Evolutionary conservation across 2,888 invertebrate genomes (phyloP), one percentile per base, ranked within the genome.

Genomic region (Zele albiditarsus): DNA sequence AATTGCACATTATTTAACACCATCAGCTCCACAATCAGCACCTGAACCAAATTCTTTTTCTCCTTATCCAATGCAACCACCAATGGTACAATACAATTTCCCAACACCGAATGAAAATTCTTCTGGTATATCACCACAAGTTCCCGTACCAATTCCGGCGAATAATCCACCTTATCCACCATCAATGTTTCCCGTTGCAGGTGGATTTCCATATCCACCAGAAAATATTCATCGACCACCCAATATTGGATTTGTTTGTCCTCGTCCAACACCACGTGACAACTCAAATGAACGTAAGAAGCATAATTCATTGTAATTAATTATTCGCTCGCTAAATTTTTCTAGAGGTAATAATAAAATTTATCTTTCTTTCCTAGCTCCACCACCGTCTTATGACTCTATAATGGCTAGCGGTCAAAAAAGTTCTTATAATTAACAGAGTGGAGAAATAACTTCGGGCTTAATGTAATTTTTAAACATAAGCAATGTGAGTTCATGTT

Each of bases 381-480:
- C 79, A 27, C 80, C 79, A 28, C 80, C 80, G 3, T 79, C 80
- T 16, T 80, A 81, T 60, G 79, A 81, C 1, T 67, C 67, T 42
- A 27, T 67, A 20, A 67, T 67, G 42, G 49, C 67, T n/a, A n/a
- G 10, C 14, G 67, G 42, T 27, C 23, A 10, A 27, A 46, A 42
- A 20, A 49, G 16, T 67, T 42, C 23, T 10, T 25, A 65, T 38
- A 33, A n/a, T n/a, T 65, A 0, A n/a, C n/a, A n/a, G 14, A 14
- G n/a, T 20, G 23, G 6, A 10, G 8, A 38, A 3, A 23, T 31
- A 63, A 31, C 28, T 14, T 20, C 16, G 49, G 4, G n/a, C n/a
- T n/a, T n/a, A n/a, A n/a, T n/a, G n/a, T n/a, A n/a, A n/a, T n/a
- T n/a, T n/a, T n/a, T n/a, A n/a, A n/a, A 49, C 49, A n/a, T 49